Evolutionary conservation across 2,797 vertebrate genomes (phyloP).

Genomic region (Notamacropus eugenii): DNA sequence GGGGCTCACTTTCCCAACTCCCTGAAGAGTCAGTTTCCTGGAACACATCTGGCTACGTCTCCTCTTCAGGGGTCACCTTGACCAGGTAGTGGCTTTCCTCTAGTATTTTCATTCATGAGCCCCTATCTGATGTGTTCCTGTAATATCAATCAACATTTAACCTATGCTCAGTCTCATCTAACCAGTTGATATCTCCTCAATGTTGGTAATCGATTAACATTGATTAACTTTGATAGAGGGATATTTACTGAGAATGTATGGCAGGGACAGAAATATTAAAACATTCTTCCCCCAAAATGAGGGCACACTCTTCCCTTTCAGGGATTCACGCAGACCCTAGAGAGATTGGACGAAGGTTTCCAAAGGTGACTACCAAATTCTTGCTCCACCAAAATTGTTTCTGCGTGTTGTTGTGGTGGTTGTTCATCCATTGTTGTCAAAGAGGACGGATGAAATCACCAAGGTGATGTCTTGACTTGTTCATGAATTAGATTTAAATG

Average conservation of each 20-base stretch:
- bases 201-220: neutral
- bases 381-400: neutral
- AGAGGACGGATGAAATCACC: neutral
- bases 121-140: neutral
- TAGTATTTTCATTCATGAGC: neutral
- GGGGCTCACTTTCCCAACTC: neutral
- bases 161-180: neutral
- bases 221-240: neutral
- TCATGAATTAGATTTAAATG: neutral
- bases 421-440: neutral
- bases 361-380: neutral
- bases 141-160: neutral
- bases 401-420: neutral
- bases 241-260: neutral
- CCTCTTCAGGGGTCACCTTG: neutral
- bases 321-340: neutral
- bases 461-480: neutral
- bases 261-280: neutral
- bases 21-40: neutral
- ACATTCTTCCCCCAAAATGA: neutral
- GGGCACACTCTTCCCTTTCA: neutral
- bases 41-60: neutral
- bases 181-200: neutral
- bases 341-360: neutral
- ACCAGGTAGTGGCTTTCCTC: neutral